Percentiles rank a stretch among this genome's conserved stretches.
These are phyloP conservation scores for Nomada hirtipes DNA, from an alignment of 2,888 invertebrate species.

Conservation along the genomic window DNA sequence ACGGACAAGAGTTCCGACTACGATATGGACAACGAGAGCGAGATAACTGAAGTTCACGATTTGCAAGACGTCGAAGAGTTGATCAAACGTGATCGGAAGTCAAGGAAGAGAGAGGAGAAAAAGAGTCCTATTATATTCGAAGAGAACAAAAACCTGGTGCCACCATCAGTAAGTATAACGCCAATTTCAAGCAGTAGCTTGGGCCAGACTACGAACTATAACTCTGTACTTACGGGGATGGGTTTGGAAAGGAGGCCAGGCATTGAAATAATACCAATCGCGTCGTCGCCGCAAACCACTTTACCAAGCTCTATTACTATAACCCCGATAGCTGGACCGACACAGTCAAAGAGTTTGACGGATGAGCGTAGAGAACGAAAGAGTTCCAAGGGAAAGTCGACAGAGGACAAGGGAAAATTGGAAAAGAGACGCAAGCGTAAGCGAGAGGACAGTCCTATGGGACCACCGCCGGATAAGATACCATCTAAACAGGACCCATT, in stretches of 20 bases:
- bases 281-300: conserved; percentile 87
- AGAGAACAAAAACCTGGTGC: conserved; percentile 86
- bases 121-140: conserved; percentile 85
- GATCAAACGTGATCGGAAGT: conserved; percentile 86
- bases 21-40: conserved; percentile 85
- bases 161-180: conserved; percentile 88
- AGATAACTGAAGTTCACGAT: conserved; percentile 86
- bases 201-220: conserved; percentile 85
- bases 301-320: conserved; percentile 94
- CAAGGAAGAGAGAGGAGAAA: conserved; percentile 86
- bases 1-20: conserved; percentile 86
- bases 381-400: conserved; percentile 82
- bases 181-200: conserved; percentile 85
- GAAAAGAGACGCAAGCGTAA: conserved; percentile 92
- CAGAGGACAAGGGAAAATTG: conserved; percentile 84
- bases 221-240: conserved; percentile 87
- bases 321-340: conserved; percentile 89
- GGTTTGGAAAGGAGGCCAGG: conserved; percentile 90
- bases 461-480: conserved; percentile 90
- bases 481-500: conserved; percentile 90
- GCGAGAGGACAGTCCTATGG: conserved; percentile 92
- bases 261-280: conserved; percentile 94
- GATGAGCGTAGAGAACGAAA: conserved; percentile 84
- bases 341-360: conserved; percentile 84
- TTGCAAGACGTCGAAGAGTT: conserved; percentile 87